phyloP scores from a whole-genome alignment of 2,888 invertebrate species.

The Molanna angustata region DNA sequence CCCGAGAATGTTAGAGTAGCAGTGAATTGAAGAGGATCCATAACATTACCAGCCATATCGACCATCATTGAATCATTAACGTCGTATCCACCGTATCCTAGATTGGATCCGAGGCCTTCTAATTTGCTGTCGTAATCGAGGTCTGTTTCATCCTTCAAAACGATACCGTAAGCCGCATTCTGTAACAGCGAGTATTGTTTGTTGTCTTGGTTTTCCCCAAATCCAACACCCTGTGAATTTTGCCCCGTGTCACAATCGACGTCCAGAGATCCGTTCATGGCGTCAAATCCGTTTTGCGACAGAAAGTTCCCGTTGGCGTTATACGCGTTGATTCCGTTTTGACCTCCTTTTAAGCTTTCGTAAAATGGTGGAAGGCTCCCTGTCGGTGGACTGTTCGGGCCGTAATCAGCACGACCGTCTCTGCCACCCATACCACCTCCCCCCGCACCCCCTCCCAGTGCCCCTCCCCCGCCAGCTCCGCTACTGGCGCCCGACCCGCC shows the following conservation, averaged over 20 bases:
- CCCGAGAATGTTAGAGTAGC: slow-evolving; percentile 78
- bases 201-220: slow-evolving; percentile 50
- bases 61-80: slow-evolving; percentile 76
- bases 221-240: slow-evolving; percentile 43
- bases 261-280: slow-evolving; percentile 65
- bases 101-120: slow-evolving; percentile 57
- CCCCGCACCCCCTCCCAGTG: slow-evolving; percentile 64
- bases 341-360: slow-evolving; percentile 80
- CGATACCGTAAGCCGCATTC: slow-evolving; percentile 77
- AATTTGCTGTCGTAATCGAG: slow-evolving; percentile 73
- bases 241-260: slow-evolving; percentile 78
- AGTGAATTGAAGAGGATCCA: slow-evolving; percentile 79
- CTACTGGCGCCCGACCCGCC: slow-evolving; percentile 57
- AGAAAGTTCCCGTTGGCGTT: slow-evolving; percentile 65
- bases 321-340: slow-evolving; percentile 63
- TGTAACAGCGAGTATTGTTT: slow-evolving; percentile 79
- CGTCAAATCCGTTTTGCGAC: slow-evolving; percentile 63
- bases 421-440: slow-evolving; percentile 77
- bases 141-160: slow-evolving; percentile 78
- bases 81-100: slow-evolving; percentile 65
- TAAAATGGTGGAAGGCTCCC: slow-evolving; percentile 87
- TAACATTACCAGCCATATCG: slow-evolving; percentile 72
- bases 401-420: slow-evolving; percentile 81
- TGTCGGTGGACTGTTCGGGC: slow-evolving; percentile 84
- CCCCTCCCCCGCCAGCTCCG: slow-evolving; percentile 56